Evolutionary conservation across 2,113 vertebrate species (phyloP).

Genomic region (Mixornis gularis): DNA sequence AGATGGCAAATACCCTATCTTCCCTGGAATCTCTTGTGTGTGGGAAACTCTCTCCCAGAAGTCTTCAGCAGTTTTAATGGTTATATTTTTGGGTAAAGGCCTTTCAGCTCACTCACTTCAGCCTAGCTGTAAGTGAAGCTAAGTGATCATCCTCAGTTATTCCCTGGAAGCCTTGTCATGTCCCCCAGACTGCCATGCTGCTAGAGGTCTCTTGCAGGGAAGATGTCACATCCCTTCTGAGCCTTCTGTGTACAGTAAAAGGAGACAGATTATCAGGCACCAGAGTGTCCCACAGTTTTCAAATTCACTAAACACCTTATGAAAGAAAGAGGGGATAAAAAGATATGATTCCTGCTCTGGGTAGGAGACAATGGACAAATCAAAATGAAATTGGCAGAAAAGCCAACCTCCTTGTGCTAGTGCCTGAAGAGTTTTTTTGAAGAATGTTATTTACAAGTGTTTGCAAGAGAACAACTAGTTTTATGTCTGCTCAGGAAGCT

Average conservation of each 20-base stretch:
- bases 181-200: background rate
- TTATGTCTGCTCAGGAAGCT: background rate
- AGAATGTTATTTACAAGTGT: background rate
- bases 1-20: constrained; percentile 7
- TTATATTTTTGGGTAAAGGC: background rate
- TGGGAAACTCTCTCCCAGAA: constrained; percentile 10
- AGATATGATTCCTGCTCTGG: background rate
- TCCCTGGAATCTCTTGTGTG: background rate
- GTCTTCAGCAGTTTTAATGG: background rate
- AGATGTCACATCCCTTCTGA: background rate
- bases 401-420: background rate
- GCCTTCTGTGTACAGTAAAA: background rate
- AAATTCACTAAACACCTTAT: background rate
- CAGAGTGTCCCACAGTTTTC: background rate
- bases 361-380: background rate
- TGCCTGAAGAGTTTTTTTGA: background rate
- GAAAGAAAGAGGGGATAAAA: background rate
- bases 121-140: background rate
- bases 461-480: background rate
- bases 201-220: background rate
- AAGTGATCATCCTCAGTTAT: background rate
- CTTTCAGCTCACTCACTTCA: background rate
- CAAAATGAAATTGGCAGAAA: background rate
- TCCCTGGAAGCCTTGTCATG: background rate
- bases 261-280: background rate